Base-by-base conservation (phyloP, 2,888 invertebrate genomes). In the Erynnis tages region DNA sequence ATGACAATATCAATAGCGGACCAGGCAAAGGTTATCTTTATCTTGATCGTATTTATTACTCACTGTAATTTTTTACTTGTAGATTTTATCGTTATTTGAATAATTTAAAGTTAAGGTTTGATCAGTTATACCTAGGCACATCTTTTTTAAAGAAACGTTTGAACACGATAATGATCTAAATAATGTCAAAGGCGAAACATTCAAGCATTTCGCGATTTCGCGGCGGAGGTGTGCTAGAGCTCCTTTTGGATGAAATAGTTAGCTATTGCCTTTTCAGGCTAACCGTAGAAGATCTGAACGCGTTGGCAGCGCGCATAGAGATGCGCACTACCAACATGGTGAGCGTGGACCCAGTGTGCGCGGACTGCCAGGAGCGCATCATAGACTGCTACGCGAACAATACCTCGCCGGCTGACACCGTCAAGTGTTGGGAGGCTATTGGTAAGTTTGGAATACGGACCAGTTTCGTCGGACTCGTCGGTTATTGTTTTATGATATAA, bases 271-370 rank as follows among this genome's bases (percentile, higher is more conserved):
- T 7, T 62, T 66, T 1, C 66, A 87, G 87, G 10, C 59, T 88
- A 60, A 85, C 82, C 43, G 61, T 79, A 27, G 75, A 76, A 29
- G 84, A 83, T 21, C 54, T 86, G 37, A 75, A 73, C 23, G 71
- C 77, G 0, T 62, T 78, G 23, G 72, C 76, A 8, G 67, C 65
- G 4, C 78, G 85, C 2, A 79, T 88, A 47, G 84, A 86, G 47
- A 58, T 76, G 49, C 81, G 87, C 1, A 77, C 84, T 0, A 67
- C 77, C 5, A 80, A 78, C 58, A 77, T 84, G 77, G 71, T 78
- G 46, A 69, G 72, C 60, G 62, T 67, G 1, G 82, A 82, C 2
- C 81, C 85, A 0, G 77, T 87, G 43, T 88, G 87, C 48, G 74
- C 65, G 0, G 80, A 80, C 1, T 70, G 66, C 59, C 69, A 75